Evolutionary conservation across 1,140 invertebrate species (phyloP).

Genomic region (Rhyzopertha dominica): DNA sequence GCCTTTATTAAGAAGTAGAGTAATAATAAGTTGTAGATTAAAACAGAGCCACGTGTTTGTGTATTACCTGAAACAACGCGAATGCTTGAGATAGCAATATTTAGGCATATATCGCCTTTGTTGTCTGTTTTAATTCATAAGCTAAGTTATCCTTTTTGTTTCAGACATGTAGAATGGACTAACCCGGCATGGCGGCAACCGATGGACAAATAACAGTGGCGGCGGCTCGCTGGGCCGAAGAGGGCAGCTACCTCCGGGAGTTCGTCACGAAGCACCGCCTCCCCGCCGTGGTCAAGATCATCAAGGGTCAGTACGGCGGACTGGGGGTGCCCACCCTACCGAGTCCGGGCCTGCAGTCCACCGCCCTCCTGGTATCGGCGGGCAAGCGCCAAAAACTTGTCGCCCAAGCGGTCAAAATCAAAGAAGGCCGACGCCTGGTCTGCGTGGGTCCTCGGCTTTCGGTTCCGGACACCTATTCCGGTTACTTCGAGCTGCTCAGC

Average conservation of each 20-base stretch:
- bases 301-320: conserved; percentile 86
- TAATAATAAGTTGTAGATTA: too few species aligned
- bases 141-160: conserved; percentile 22
- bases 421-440: conserved; percentile 72
- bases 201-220: conserved; percentile 79
- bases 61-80: too few species aligned
- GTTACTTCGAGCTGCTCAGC: conserved; percentile 90
- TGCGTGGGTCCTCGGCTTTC: conserved; percentile 76
- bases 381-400: conserved; percentile 81
- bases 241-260: conserved; percentile 71
- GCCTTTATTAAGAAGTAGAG: too few species aligned
- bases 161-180: conserved; percentile 34
- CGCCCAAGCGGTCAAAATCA: conserved; percentile 85
- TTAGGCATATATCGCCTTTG: too few species aligned
- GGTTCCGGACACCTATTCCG: conserved; percentile 84
- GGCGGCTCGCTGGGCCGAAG: conserved; percentile 78
- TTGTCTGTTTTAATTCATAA: not conserved
- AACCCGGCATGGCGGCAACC: conserved; percentile 67
- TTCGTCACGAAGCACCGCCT: conserved; percentile 73
- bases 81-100: too few species aligned
- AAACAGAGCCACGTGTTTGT: too few species aligned
- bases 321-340: conserved; percentile 81
- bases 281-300: conserved; percentile 82
- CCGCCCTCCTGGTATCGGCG: conserved; percentile 75
- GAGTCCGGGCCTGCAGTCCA: conserved; percentile 75